Evolutionary conservation across 1,140 invertebrate genomes (phyloP), one percentile per base, ranked within the genome.

Genomic region (Listronotus bonariensis): DNA sequence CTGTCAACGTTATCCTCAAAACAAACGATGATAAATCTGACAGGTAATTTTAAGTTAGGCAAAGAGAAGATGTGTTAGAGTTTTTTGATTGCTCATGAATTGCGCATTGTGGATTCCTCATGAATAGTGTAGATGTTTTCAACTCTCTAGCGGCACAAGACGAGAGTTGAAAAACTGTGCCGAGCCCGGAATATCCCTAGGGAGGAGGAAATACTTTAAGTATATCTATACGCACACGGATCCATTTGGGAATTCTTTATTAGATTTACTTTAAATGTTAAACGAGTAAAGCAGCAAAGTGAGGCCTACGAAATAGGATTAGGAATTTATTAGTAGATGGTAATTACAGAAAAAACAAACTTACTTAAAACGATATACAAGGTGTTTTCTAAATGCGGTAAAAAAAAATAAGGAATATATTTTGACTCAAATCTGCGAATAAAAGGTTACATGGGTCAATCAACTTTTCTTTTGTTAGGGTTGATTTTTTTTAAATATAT

Each of bases 11-110:
- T n/a, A n/a, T n/a, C 8, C 1, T 1, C 34, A 36, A 51, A 46
- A 60, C 51, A 48, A 60, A 60, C 18, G 58, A 60, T 60, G 58
- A 60, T 60, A 51, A 60, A 51, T 51, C 36, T 60, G 58, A 60
- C 58, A 60, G 58, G 34, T 60, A 60, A 60, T 60, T 60, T 46
- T 17, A 34, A 49, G 46, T 60, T 36, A 60, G 12, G 58, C 5
- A 18, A 31, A 20, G 5, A 18, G 2, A 17, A 18, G 45, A 60
- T 51, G 31, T 18, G 31, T 60, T 60, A 8, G 36, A 31, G 0
- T 52, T 54, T 54, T 62, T 62, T 43, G 26, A 38, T 54, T 32
- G 32, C 18, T 62, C 59, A 62, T 62, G 59, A 62, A 62, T 62
- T 62, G 31, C 59, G 34, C 51, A 62, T 49, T 48, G 12, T 48